Evolutionary conservation across 2,888 invertebrate genomes (phyloP), one percentile per base, ranked within the genome.

Genomic region (Unio pictorum): DNA sequence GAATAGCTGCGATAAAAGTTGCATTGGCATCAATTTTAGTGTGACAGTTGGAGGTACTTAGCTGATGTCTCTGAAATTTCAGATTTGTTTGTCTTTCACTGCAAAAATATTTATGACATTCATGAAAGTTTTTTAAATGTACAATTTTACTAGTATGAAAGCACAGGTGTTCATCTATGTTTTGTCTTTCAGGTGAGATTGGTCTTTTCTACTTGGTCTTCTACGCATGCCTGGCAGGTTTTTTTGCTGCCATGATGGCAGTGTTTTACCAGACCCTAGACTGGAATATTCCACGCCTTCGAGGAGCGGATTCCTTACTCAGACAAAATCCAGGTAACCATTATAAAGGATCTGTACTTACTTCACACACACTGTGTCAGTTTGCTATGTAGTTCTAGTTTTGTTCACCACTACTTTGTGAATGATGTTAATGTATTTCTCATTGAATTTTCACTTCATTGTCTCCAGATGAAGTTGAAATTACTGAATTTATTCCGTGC

Each of bases 161-260:
- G 15, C 26, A 26, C 20, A n/a, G 3, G 20, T 58, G 58, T 11
- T 20, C 0, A 26, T 11, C 15, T 63, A 18, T 66, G 20, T 68
- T 67, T 23, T 26, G n/a, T 63, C 66, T 85, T 82, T 58, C 84
- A 89, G 89, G 94, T 82, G 97, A 98, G 93, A 98, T 99, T 91
- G 93, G 96, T 84, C 91, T 98, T 81, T 99, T 99, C 93, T 99
- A 99, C 92, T 91, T 97, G 84, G 94, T 98, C 91, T 99, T 98
- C 93, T 99, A 98, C 92, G 93, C 95, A 80, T 94, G 94, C 86
- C 93, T 99, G 90, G 93, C 95, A 87, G 97, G 95, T 68, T 99
- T 98, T 93, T 99, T 98, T 92, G 94, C 96, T 79, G 95, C 95
- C 78, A 94, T 98, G 94, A 92, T 98, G 91, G 94, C 96, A 83